A percentile compares a stretch with the other conserved stretches of the same genome.
phyloP scores from a whole-genome alignment of 2,797 vertebrate genomes.

The Netta rufina region DNA sequence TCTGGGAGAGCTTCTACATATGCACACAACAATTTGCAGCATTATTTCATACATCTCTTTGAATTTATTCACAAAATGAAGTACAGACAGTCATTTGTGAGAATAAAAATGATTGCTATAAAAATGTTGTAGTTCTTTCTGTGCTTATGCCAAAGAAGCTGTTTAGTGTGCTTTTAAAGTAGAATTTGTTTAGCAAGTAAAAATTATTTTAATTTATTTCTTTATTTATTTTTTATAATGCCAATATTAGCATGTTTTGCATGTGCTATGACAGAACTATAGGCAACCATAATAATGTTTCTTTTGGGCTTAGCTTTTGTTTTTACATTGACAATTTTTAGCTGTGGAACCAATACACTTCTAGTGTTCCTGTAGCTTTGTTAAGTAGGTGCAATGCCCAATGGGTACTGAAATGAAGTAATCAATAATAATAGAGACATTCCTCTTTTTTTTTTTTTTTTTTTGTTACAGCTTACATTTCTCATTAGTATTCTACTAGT shows the following conservation, averaged over 20 bases:
- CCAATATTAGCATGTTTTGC: not conserved
- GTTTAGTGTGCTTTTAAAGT: not conserved
- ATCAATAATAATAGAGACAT: not conserved
- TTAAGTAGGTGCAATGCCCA: not conserved
- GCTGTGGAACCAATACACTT: not conserved
- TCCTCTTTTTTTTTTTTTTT: not conserved
- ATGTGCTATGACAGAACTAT: not conserved
- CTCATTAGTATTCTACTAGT: not conserved
- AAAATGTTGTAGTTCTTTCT: not conserved
- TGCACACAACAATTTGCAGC: not conserved
- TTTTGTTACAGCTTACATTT: slow-evolving; percentile 22
- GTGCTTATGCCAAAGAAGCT: not conserved
- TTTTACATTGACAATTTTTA: not conserved
- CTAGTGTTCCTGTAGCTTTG: not conserved
- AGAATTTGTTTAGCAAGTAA: not conserved
- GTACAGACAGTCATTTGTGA: not conserved
- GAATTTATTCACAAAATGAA: not conserved
- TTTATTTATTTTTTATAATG: not conserved
- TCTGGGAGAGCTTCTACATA: not conserved
- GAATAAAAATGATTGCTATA: not conserved
- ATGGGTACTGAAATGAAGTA: not conserved
- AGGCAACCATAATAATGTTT: not conserved
- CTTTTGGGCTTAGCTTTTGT: not conserved
- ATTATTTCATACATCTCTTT: not conserved
- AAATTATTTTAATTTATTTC: not conserved